Evolutionary conservation across 2,888 invertebrate genomes (phyloP), one percentile per base, ranked within the genome.

Genomic region (Ametastegia equiseti): DNA sequence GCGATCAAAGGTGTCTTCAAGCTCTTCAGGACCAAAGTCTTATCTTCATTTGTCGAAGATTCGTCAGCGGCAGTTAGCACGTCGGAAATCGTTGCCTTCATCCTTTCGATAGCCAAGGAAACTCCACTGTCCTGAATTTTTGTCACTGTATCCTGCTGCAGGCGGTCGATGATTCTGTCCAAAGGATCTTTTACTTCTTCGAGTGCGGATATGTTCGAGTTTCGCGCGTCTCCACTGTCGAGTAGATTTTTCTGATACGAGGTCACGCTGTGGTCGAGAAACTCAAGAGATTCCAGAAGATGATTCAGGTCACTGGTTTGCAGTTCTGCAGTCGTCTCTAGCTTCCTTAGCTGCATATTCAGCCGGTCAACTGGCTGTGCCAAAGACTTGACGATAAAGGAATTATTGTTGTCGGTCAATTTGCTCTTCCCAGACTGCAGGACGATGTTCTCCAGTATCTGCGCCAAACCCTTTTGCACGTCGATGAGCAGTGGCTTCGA

Each of bases 401-500:
- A 73, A 65, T 81, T 81, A 23, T 81, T 81, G n/a, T 27, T 45
- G 65, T 73, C 73, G 2, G 81, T 81, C 11, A 81, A 36, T 15
- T 45, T 47, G 33, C 77, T 77, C 13, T 50, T 81, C 2, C 63
- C 75, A 36, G 81, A 81, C 50, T 81, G 81, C 27, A 77, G 50
- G 33, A 75, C 81, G 11, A 83, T 81, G 67, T 79, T 83, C n/a
- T 83, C 83, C 27, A 83, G 50, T 23, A 82, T 81, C 54, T 81
- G 63, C 36, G 82, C 82, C 30, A 83, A 57, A 1, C 82, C 81
- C 19, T 83, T 81, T 30, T 84, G 83, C 69, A 84, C 83, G 15
- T 82, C 84, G 23, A 81, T 80, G 13, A 81, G 57, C 65, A 78
- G 69, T 19, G 81, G 67, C 42, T 19, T 79, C 7, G 77, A 81